Conservation (phyloP, 2,113 vertebrate species). For the Esox niger region DNA sequence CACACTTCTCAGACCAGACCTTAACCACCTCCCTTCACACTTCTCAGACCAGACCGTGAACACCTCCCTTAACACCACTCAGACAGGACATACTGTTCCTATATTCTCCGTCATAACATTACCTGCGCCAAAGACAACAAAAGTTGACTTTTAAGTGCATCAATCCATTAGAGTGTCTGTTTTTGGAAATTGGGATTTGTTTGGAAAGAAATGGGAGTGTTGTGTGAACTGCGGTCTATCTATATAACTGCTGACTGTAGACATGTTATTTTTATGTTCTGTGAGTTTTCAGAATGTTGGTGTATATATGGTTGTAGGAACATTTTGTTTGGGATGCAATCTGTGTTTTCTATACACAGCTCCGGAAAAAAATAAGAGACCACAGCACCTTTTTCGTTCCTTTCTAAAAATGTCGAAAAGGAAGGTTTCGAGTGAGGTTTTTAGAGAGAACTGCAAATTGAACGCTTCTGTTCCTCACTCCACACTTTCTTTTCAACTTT, state of each 20-base stretch:
- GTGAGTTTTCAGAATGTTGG: not conserved
- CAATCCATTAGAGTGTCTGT: not conserved
- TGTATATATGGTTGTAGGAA: slow-evolving; percentile 27
- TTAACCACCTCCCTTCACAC: not conserved
- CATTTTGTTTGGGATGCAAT: slow-evolving; percentile 36
- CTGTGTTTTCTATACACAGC: slow-evolving; percentile 30
- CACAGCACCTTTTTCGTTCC: no score
- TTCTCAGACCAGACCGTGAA: no score
- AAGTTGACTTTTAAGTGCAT: slow-evolving; percentile 49
- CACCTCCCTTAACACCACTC: not conserved
- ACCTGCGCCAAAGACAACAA: slow-evolving; percentile 32
- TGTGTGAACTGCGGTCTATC: not conserved
- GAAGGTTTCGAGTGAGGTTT: no score
- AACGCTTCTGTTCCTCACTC: no score
- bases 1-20: no score
- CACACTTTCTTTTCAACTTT: no score
- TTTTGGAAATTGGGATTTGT: not conserved
- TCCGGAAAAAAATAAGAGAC: no score
- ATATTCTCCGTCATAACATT: not conserved
- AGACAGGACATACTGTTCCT: no score
- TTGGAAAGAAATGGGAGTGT: not conserved
- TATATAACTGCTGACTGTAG: not conserved
- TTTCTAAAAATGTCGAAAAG: no score
- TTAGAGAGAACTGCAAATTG: no score
- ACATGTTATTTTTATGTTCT: not conserved